Evolutionary conservation across 2,797 vertebrate species (phyloP), one percentile per base, ranked within the genome.

Genomic region (Lithobates sylvaticus): DNA sequence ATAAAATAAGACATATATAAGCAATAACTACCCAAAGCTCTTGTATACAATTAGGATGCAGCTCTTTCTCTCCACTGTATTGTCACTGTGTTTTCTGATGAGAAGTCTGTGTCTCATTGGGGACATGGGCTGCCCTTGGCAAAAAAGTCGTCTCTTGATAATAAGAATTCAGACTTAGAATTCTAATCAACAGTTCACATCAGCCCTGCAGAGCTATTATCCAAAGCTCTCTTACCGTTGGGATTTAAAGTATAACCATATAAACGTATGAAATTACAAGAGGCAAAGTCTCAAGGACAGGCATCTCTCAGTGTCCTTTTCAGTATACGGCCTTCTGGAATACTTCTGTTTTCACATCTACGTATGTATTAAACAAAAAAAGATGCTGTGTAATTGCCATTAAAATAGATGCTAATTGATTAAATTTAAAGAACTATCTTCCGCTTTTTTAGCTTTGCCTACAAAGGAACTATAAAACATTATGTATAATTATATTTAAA

Each of bases 101-200:
- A 64, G 23, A 82, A 84, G n/a, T n/a, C n/a, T n/a, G 86, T 0
- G 73, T 83, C 88, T 86, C 88, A 91, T 89, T 89, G 89, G 89
- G 88, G 89, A 88, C 88, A 90, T 72, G 86, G 83, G 42, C 6
- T 68, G 58, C 50, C 70, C 83, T 90, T 88, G 88, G 90, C 90
- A 83, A 89, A 86, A 65, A 89, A 86, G 69, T 79, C 32, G 81
- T 86, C 73, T 73, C 86, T 79, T 39, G 73, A 32, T 73, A 65
- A 34, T 72, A 26, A 21, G 16, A 64, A 29, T 34, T 29, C 76
- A 10, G 2, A 79, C 67, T 78, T 74, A 72, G 64, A 84, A 64
- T 36, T 71, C 76, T 88, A 26, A 18, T 68, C 27, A 29, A 21
- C 26, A 1, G 54, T 79, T 42, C 54, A 10, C 26, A 82, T 67